Base-by-base conservation (phyloP, 2,888 invertebrate species). In the Melangyna quadrimaculata region DNA sequence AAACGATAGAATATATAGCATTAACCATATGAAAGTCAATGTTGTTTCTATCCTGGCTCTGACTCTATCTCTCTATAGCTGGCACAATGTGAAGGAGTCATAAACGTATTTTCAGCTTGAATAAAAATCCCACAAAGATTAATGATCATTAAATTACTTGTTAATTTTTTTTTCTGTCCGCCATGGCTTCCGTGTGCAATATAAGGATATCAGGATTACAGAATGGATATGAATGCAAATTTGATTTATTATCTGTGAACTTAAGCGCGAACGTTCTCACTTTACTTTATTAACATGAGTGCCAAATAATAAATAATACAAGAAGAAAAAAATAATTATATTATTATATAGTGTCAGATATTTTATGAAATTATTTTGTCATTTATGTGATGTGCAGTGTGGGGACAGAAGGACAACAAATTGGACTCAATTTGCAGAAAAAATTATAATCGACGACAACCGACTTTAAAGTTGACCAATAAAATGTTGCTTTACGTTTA, bases 91-190 rank as follows among this genome's bases (percentile, higher is more conserved):
- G 74, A 22, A 51, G 48, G 48, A 72, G 59, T 67, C 43, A 40
- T 61, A 65, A 78, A 69, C 73, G 82, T 61, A 77, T 82, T 78
- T n/a, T 67, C 71, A 63, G 45, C 35, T 71, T 53, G 57, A 59
- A 40, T 69, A 70, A 57, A 67, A 71, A 78, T 71, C 71, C 80
- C 67, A 32, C 43, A 73, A 86, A 86, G 77, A 86, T 86, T 77
- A 86, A 86, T 86, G 84, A 86, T 86, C 80, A 80, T 86, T 80
- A 75, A 86, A 86, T 86, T 80, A 86, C 84, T 70, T 74, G 73
- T 35, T 43, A 24, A 63, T 40, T 74, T 72, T 55, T 67, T 70
- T 35, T 19, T 14, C 17, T n/a, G n/a, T n/a, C n/a, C n/a, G n/a
- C n/a, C n/a, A n/a, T n/a, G n/a, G 55, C 40, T 57, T 63, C 43